Base-by-base conservation (phyloP, 2,888 invertebrate genomes). In the Drosophila peninsularis region DNA sequence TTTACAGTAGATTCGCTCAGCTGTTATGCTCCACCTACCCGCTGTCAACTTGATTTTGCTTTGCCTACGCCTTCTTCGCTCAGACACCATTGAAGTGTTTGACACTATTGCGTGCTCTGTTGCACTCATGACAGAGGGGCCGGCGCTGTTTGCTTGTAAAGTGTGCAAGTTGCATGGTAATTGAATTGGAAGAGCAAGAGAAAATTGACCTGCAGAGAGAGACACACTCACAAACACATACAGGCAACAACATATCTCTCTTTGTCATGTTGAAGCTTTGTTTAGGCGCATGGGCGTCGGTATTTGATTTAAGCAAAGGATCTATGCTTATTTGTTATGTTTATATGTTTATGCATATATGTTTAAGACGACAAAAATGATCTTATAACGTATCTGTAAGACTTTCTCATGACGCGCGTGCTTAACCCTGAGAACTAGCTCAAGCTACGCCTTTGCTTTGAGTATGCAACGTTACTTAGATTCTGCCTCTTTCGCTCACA, bases 71-170 rank as follows among this genome's bases (percentile, higher is more conserved):
- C 79, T 75, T 70, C 55, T 52, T 34, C 62, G 39, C 44, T 66
- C 77, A 58, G 65, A 47, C 70, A 79, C 79, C 75, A 77, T 80
- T 78, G 80, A 76, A 54, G 41, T 37, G 42, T 39, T 21, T 50
- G 24, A 39, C 50, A 72, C 58, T 86, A 82, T 62, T 47, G 83
- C 63, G 50, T 30, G 79, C 81, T 81, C 84, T 64, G 66, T 81
- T 78, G 44, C 84, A 74, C 87, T 61, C 37, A 68, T 17, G 57
- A 37, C 62, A 45, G 41, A 27, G 45, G 45, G 24, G 54, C 27
- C 27, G 34, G 14, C 47, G 41, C 30, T 14, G 36, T 21, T 53
- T 32, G 58, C 39, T 62, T 65, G 62, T 49, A 71, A 37, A 61
- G 7, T 53, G 47, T 56, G 34, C n/a, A 24, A 39, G 49, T 41